A percentile compares a stretch with the other conserved stretches of the same genome.
These are phyloP conservation scores for Pelosia muscerda DNA, from an alignment of 2,888 invertebrate genomes.

Conservation along the genomic window DNA sequence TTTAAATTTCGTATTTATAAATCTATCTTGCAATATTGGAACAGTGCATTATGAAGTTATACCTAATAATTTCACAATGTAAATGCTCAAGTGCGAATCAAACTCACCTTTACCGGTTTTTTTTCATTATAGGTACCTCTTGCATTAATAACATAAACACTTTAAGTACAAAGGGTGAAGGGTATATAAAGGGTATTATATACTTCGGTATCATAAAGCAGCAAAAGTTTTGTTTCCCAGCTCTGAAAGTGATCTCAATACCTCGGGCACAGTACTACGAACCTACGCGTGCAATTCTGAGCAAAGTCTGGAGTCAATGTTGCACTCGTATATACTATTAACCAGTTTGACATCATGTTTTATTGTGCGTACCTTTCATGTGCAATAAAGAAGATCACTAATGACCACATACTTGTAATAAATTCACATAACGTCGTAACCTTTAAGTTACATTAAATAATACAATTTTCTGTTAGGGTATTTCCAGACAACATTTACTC, in stretches of 20 bases:
- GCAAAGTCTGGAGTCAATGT: slow-evolving; percentile 25
- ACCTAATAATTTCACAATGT: no score
- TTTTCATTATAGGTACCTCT: no score
- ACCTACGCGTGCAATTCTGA: no score
- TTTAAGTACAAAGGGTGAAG: no score
- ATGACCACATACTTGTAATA: slow-evolving; percentile 52
- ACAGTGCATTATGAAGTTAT: no score
- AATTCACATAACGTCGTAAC: slow-evolving; percentile 47
- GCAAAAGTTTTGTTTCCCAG: neutral
- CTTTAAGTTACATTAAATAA: slow-evolving; percentile 47
- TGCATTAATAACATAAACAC: no score
- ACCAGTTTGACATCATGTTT: slow-evolving; percentile 41
- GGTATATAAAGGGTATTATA: no score
- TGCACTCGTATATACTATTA: slow-evolving; percentile 31
- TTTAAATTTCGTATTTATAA: no score
- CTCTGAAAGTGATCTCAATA: neutral
- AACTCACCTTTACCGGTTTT: no score
- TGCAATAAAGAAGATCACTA: slow-evolving; percentile 45
- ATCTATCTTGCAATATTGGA: no score
- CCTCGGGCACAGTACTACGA: no score
- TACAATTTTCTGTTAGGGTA: slow-evolving; percentile 39
- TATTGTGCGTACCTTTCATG: slow-evolving; percentile 44
- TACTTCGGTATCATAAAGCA: neutral
- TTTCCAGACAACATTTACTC: slow-evolving; percentile 4
- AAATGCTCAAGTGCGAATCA: no score